Evolutionary conservation across 2,113 vertebrate species (phyloP), one percentile per base, ranked within the genome.

Genomic region (Silurus asotus): DNA sequence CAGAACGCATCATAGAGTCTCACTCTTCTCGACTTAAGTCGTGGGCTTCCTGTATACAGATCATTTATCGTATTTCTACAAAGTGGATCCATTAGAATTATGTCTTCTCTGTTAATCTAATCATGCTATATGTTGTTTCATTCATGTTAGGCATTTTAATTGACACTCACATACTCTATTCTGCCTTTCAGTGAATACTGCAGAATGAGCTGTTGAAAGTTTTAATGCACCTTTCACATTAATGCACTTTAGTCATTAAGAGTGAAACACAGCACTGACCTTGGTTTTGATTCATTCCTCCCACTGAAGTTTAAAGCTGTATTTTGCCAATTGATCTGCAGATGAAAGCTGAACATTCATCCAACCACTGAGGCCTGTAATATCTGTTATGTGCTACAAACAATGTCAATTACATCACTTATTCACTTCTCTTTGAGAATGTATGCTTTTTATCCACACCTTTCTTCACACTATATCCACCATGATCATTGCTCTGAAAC

Each of bases 161-260:
- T 82, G 81, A 49, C 81, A 49, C 25, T 82, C 81, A 28, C 81
- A 45, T 28, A 14, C 79, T 87, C 55, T 23, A 48, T 87, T 90
- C 83, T 67, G 53, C 56, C 59, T 67, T 77, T 77, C 77, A 45
- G 80, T 67, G 25, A 11, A 51, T 25, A 78, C 28, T 45, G 20
- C 8, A 45, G 13, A 75, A 86, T 70, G 70, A 87, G 83, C 75
- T 55, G 72, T 84, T 87, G 87, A 89, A 89, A 67, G 84, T 89
- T 89, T 90, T 89, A 89, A 89, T 86, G 80, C 81, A 78, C 80
- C 81, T 88, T 88, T 88, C 76, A 88, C 81, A 83, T 88, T 77
- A 82, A 86, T 83, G 70, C 65, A 87, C 83, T 84, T 82, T 78
- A 77, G 88, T 87, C 88, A 89, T 92, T 88, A 89, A 87, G 82